phyloP scores from a whole-genome alignment of 2,888 invertebrate species.

The Neocrepidodera transversa region DNA sequence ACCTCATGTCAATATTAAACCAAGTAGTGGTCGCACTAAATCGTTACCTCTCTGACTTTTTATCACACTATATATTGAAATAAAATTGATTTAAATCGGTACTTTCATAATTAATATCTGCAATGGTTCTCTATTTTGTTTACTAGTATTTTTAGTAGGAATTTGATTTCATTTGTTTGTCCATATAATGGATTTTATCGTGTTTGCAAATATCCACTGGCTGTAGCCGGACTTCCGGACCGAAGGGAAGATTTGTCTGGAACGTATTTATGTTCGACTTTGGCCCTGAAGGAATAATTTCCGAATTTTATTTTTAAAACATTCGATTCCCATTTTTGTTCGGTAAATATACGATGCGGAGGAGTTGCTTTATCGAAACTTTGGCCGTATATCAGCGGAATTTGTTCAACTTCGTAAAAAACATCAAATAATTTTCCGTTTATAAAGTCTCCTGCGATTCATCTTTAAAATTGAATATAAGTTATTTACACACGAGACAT shows the following conservation, averaged over 20 bases:
- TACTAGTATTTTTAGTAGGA: constrained; percentile 24
- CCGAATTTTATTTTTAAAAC: constrained; percentile 35
- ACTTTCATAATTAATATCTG: no score
- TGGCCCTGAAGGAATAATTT: constrained; percentile 33
- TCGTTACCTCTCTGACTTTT: no score
- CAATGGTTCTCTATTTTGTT: no score
- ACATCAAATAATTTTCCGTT: constrained; percentile 11
- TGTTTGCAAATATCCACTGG: constrained; percentile 37
- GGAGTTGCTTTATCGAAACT: constrained; percentile 7
- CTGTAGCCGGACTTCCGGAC: constrained; percentile 32
- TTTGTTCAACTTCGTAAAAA: neutral
- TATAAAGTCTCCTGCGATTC: neutral
- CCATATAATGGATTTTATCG: constrained; percentile 35
- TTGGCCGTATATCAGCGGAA: constrained; percentile 9
- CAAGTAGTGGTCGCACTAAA: no score
- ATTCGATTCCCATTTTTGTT: constrained; percentile 26
- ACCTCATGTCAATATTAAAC: no score
- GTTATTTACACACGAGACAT: neutral
- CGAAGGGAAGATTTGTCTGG: constrained; percentile 35
- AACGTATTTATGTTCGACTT: constrained; percentile 34
- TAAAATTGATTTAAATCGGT: no score
- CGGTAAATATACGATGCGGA: constrained; percentile 19
- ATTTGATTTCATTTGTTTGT: constrained; percentile 30
- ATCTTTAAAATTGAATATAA: neutral
- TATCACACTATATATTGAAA: no score